Conservation (phyloP, 2,797 vertebrate genomes). For the Diglossa cyanea region DNA sequence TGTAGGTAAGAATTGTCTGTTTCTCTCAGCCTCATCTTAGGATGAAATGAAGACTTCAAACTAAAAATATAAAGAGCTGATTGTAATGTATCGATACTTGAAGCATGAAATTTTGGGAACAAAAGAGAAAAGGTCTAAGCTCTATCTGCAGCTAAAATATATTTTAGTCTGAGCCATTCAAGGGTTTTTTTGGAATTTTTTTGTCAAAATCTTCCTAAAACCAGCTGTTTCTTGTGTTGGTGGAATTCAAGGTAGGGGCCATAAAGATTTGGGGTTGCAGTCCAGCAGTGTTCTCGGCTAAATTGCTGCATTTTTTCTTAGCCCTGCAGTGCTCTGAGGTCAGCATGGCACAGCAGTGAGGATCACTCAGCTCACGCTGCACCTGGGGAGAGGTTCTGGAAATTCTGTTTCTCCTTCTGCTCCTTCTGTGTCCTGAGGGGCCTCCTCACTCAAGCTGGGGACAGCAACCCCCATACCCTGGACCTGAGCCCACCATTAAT, state of each 20-base stretch:
- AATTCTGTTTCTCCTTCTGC: not conserved
- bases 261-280: not conserved
- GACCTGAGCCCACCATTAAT: not conserved
- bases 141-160: not conserved
- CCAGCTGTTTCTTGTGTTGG: not conserved
- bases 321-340: not conserved
- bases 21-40: not conserved
- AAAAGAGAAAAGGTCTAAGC: not conserved
- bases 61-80: not conserved
- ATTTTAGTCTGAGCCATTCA: not conserved
- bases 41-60: not conserved
- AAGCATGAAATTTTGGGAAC: not conserved
- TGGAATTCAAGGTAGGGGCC: not conserved
- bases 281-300: not conserved
- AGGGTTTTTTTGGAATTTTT: not conserved
- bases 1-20: not conserved
- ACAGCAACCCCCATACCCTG: not conserved
- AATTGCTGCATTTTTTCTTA: not conserved
- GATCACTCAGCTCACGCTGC: accelerated
- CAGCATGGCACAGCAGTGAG: not conserved
- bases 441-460: not conserved
- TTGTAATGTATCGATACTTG: not conserved
- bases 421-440: not conserved
- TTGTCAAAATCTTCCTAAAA: not conserved
- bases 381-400: not conserved